A percentile compares a stretch with the other conserved stretches of the same genome.
Conservation (phyloP, 2,113 vertebrate species). For the Chloroceryle aenea region DNA sequence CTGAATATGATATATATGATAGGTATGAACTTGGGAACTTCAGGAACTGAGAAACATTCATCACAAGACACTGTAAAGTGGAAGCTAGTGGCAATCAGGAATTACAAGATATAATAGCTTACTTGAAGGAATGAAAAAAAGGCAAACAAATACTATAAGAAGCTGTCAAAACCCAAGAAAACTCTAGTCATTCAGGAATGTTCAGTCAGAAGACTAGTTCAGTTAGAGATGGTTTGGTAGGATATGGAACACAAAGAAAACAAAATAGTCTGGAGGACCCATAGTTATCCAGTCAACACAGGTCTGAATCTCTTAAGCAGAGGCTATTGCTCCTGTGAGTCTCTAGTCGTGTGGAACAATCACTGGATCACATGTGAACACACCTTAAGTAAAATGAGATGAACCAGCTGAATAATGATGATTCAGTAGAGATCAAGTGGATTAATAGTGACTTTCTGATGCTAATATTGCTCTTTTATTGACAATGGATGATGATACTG, state of each 20-base stretch:
- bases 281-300: background rate
- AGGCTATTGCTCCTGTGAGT: background rate
- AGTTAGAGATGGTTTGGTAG: background rate
- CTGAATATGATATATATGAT: too few relatives aligned
- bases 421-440: background rate
- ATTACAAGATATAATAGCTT: background rate
- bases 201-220: background rate
- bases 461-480: background rate
- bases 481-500: fast-evolving
- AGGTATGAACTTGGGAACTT: background rate
- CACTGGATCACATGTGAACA: background rate
- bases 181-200: background rate
- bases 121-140: background rate
- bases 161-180: background rate
- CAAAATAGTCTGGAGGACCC: background rate
- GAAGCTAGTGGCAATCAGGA: background rate
- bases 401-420: background rate
- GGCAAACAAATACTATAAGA: background rate
- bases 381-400: background rate
- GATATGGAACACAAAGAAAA: background rate
- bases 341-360: background rate
- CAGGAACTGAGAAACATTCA: background rate
- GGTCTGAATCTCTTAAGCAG: background rate
- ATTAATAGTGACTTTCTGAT: background rate
- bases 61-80: background rate